Evolutionary conservation across 2,113 vertebrate species (phyloP).

Genomic region (Cettia cetti): DNA sequence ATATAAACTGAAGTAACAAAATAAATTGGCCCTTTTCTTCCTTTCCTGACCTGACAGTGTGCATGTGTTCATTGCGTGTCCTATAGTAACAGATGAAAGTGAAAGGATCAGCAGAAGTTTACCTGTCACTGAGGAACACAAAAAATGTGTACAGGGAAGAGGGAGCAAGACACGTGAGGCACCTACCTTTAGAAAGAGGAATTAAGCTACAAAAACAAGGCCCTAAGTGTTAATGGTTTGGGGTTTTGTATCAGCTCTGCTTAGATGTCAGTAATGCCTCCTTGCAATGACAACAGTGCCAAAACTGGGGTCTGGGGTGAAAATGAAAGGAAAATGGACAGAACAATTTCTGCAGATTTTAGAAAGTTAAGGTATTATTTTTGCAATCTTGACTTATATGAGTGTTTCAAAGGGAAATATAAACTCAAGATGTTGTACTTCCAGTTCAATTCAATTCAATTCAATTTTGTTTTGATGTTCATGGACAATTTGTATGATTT

Average conservation of each 20-base stretch:
- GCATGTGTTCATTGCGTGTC: too few relatives aligned
- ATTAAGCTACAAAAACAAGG: background rate
- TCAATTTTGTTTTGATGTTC: background rate
- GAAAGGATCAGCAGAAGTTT: background rate
- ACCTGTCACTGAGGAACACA: background rate
- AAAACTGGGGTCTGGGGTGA: background rate
- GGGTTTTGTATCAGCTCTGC: background rate
- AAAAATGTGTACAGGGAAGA: background rate
- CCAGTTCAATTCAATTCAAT: background rate
- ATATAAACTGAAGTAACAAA: too few relatives aligned
- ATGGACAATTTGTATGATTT: background rate
- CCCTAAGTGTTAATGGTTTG: background rate
- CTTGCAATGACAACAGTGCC: background rate
- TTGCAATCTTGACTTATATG: background rate
- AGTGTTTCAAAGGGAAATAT: background rate
- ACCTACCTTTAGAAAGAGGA: background rate
- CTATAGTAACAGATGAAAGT: too few relatives aligned
- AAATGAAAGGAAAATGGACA: background rate
- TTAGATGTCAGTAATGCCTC: background rate
- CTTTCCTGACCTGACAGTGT: too few relatives aligned
- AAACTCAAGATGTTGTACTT: background rate
- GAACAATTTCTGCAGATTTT: background rate
- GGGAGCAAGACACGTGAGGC: background rate
- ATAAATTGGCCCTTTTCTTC: too few relatives aligned
- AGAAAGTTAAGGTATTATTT: background rate